Conservation (phyloP, 2,888 invertebrate species). For the Drosophila incognita region DNA sequence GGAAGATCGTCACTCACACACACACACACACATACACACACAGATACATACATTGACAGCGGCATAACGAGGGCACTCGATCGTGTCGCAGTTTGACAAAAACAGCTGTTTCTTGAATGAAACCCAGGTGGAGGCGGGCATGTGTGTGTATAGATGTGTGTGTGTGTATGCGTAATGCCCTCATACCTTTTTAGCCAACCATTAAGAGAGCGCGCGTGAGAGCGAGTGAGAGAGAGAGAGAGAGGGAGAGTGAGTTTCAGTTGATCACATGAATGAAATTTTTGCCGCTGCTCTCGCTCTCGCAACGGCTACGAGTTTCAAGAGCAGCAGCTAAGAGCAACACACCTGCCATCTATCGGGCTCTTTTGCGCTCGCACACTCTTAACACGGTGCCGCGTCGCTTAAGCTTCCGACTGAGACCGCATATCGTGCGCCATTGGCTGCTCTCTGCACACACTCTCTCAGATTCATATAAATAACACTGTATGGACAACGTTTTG, state of each 20-base stretch:
- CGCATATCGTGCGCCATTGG: slow-evolving; percentile 19
- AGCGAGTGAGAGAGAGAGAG: slow-evolving; percentile 27
- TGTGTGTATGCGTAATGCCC: slow-evolving; percentile 45
- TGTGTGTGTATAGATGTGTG: slow-evolving; percentile 25
- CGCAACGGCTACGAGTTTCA: slow-evolving; percentile 39
- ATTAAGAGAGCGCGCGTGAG: slow-evolving; percentile 33
- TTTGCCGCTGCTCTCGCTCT: slow-evolving; percentile 25
- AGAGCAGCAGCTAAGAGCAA: slow-evolving; percentile 64
- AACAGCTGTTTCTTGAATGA: slow-evolving; percentile 80
- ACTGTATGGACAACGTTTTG: slow-evolving; percentile 77
- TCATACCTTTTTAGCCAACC: slow-evolving; percentile 44
- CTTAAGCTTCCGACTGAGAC: slow-evolving; percentile 83
- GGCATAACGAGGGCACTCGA: slow-evolving; percentile 80
- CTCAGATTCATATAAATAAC: slow-evolving; percentile 65
- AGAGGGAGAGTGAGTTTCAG: slow-evolving; percentile 21
- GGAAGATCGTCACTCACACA: slow-evolving; percentile 25
- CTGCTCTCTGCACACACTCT: slow-evolving; percentile 20
- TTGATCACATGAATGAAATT: slow-evolving; percentile 68
- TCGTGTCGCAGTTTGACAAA: slow-evolving; percentile 69
- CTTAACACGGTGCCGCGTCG: slow-evolving; percentile 43
- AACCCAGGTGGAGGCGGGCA: slow-evolving; percentile 66
- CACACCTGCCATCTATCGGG: slow-evolving; percentile 69
- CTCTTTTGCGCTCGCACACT: slow-evolving; percentile 58
- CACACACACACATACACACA: slow-evolving; percentile 13
- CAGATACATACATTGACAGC: slow-evolving; percentile 36